Evolutionary conservation across 2,888 invertebrate species (phyloP).

Genomic region (Endotricha flammealis): DNA sequence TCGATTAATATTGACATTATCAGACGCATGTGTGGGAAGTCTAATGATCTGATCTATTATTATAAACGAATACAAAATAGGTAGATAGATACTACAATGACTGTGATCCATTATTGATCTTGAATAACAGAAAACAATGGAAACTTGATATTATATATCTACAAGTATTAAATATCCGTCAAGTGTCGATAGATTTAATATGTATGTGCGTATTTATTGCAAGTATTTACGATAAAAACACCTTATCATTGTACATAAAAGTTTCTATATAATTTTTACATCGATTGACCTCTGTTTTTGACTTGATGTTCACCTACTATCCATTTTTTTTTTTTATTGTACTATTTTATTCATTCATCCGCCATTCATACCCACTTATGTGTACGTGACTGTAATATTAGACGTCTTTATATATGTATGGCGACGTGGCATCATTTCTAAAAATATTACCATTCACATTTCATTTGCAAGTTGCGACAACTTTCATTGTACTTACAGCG

Average conservation of each 20-base stretch:
- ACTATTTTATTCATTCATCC: slow-evolving; percentile 30
- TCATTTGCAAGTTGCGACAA: slow-evolving; percentile 27
- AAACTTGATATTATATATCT: too few species aligned
- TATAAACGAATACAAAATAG: too few species aligned
- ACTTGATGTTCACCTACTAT: slow-evolving; percentile 22
- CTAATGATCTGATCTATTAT: too few species aligned
- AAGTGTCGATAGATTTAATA: too few species aligned
- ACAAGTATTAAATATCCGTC: too few species aligned
- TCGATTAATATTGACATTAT: slow-evolving; percentile 3
- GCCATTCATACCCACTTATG: slow-evolving; percentile 22
- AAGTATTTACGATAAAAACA: too few species aligned
- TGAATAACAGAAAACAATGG: too few species aligned
- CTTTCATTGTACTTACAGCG: slow-evolving; percentile 30
- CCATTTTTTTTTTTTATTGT: slow-evolving; percentile 33
- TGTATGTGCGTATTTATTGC: too few species aligned
- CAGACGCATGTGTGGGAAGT: too few species aligned
- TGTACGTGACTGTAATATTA: slow-evolving; percentile 19
- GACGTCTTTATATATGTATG: slow-evolving; percentile 17
- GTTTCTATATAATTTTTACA: not conserved
- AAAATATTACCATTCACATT: slow-evolving; percentile 41
- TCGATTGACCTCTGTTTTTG: not conserved
- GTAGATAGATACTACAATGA: too few species aligned
- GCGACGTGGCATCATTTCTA: slow-evolving; percentile 32
- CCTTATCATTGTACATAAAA: too few species aligned
- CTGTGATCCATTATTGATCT: too few species aligned